A percentile compares a stretch with the other conserved stretches of the same genome.
These are phyloP conservation scores for Meloidogyne hapla DNA, from an alignment of 1,140 invertebrate genomes.

Conservation along the genomic window DNA sequence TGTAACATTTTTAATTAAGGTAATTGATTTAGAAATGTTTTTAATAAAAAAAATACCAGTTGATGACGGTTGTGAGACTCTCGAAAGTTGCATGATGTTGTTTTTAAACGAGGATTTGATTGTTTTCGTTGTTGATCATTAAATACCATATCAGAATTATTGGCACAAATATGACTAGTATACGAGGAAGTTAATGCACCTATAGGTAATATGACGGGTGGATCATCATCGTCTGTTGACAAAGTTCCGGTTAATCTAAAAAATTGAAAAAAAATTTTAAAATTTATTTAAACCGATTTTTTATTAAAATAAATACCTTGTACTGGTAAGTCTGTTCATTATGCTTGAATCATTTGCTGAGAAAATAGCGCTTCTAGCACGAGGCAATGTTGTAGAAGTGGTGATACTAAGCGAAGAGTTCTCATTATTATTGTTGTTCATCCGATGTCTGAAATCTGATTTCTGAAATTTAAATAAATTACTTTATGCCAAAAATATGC, in stretches of 20 bases:
- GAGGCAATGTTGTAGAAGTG: background rate
- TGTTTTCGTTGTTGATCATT: constrained; percentile 1
- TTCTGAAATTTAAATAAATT: background rate
- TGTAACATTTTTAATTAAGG: background rate
- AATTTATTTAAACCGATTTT: too few relatives aligned
- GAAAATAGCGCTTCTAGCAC: background rate
- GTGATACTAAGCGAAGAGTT: background rate
- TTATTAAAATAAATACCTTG: background rate
- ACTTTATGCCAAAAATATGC: too few relatives aligned
- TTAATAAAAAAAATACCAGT: background rate
- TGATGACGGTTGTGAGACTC: background rate
- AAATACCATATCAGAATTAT: background rate
- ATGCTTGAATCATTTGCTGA: background rate
- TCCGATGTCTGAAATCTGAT: background rate
- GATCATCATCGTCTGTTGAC: background rate
- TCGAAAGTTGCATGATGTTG: background rate
- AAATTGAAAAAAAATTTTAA: background rate
- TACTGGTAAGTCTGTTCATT: background rate
- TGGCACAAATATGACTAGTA: background rate
- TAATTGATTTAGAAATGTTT: background rate
- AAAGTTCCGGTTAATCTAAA: background rate
- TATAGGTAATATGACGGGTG: background rate
- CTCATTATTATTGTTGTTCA: background rate
- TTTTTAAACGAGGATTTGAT: background rate
- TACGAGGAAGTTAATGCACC: background rate